Evolutionary conservation across 2,888 invertebrate species (phyloP), one percentile per base, ranked within the genome.

Genomic region (Dryocosmus kuriphilus): DNA sequence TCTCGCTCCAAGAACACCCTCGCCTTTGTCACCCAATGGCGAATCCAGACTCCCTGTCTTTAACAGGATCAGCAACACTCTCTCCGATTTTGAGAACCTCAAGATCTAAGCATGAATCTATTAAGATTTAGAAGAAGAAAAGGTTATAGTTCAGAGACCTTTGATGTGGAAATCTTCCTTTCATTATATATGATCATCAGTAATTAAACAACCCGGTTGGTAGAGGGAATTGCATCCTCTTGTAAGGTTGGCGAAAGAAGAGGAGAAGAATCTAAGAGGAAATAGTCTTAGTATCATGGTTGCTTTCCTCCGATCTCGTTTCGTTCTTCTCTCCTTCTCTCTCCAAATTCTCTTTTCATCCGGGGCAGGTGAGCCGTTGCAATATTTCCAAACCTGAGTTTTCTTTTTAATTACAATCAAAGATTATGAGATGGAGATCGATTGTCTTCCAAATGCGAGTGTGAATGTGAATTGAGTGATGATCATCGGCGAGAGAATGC

Each of bases 1-100:
- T 77, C 79, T 83, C n/a, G 78, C 86, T 73, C 87, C 87, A 1
- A 83, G 85, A 65, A 87, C 87, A 71, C 90, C 90, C 0, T 91
- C 91, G 3, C 90, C 89, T 3, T 78, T 90, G 30, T 91, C 91
- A 3, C 91, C 90, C 0, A 89, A 87, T 77, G 94, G 94, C 80
- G 95, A 95, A 81, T 94, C 94, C 74, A 93, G 97, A 86, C 93
- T 97, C 90, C 97, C 97, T 63, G 96, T 97, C 51, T 97, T 97
- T 93, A 95, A 95, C 92, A 93, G 94, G 88, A 93, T 95, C 88
- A 94, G 94, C 88, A 93, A 93, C 83, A 92, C 93, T 77, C 85
- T 93, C 79, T 88, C 86, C 63, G 89, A 90, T n/a, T 89, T 91
- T 76, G 89, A 91, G 11, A 84, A 88, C 57, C 86, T 91, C 35